A percentile compares a stretch with the other conserved stretches of the same genome.
phyloP scores from a whole-genome alignment of 2,888 invertebrate genomes.

The Mayetiola destructor region DNA sequence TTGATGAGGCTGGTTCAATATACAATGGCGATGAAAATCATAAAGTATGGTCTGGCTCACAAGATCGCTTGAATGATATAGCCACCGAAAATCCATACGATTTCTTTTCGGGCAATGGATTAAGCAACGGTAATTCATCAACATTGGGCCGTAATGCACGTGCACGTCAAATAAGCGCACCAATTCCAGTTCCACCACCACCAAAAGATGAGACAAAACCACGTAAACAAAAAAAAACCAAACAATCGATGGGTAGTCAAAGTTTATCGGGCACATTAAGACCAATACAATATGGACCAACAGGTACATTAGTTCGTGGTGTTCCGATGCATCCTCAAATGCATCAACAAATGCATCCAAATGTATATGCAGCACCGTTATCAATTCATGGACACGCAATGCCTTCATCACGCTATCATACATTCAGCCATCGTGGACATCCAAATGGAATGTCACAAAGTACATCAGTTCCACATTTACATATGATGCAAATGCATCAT shows the following conservation, averaged over 20 bases:
- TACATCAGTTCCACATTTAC: slow-evolving; percentile 23
- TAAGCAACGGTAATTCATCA: slow-evolving; percentile 31
- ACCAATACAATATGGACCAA: slow-evolving; percentile 28
- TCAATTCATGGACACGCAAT: slow-evolving; percentile 18
- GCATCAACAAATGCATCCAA: slow-evolving; percentile 23
- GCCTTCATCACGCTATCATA: slow-evolving; percentile 37
- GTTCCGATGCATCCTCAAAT: slow-evolving; percentile 18
- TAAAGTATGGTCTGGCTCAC: slow-evolving; percentile 79
- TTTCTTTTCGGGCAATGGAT: slow-evolving; percentile 33
- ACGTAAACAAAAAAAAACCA: slow-evolving; percentile 35
- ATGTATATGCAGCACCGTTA: not conserved
- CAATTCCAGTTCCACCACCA: slow-evolving; percentile 71
- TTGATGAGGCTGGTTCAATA: slow-evolving; percentile 64
- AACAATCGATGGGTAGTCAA: slow-evolving; percentile 30
- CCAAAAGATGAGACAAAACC: slow-evolving; percentile 53
- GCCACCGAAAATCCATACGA: slow-evolving; percentile 56
- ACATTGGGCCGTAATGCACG: slow-evolving; percentile 50
- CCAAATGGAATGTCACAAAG: slow-evolving; percentile 21
- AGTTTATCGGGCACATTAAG: slow-evolving; percentile 35
- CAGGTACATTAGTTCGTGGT: slow-evolving; percentile 25
- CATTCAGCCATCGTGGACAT: slow-evolving; percentile 35
- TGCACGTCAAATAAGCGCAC: slow-evolving; percentile 66
- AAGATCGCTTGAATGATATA: slow-evolving; percentile 55
- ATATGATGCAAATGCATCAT: slow-evolving; percentile 29
- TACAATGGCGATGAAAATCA: slow-evolving; percentile 89